Percentiles rank a stretch among this genome's conserved stretches.
Evolutionary conservation across 1,140 invertebrate genomes (phyloP).

Genomic region (Carcinoscorpius rotundicauda): DNA sequence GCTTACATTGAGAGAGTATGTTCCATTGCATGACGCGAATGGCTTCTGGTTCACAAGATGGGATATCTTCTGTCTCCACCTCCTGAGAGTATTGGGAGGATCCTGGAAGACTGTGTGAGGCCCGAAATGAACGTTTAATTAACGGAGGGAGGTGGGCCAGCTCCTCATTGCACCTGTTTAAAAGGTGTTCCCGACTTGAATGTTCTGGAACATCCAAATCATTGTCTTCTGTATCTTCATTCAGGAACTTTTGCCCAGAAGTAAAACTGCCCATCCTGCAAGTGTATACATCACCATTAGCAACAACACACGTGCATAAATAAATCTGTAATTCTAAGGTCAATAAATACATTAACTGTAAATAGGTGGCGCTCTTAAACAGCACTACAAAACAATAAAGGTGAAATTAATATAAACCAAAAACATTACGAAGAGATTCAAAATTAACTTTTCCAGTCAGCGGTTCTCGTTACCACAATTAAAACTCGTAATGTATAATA

Average conservation of each 20-base stretch:
- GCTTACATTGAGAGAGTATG: conserved; percentile 55
- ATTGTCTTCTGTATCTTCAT: conserved; percentile 49
- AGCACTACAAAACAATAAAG: too few relatives aligned
- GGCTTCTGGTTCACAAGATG: conserved; percentile 4
- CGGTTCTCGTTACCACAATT: too few relatives aligned
- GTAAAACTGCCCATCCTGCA: conserved; percentile 60
- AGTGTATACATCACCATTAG: conserved; percentile 10
- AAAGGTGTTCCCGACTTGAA: conserved; percentile 33
- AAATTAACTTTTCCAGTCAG: too few relatives aligned
- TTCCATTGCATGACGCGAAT: conserved; percentile 61
- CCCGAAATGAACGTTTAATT: conserved; percentile 27
- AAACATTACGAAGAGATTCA: too few relatives aligned
- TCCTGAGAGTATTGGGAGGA: too few relatives aligned
- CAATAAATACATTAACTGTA: too few relatives aligned
- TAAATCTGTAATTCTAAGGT: too few relatives aligned
- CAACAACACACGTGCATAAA: too few relatives aligned
- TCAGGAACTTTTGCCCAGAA: conserved; percentile 49
- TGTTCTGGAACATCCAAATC: conserved; percentile 39
- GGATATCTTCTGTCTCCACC: too few relatives aligned
- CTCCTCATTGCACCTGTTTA: conserved; percentile 41
- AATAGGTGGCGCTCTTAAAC: too few relatives aligned
- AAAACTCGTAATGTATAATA: too few relatives aligned
- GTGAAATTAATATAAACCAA: too few relatives aligned
- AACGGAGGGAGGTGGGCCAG: conserved; percentile 33
- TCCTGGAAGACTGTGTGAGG: conserved; percentile 11